These are phyloP conservation scores for Hetaerina titia DNA, from an alignment of 2,888 invertebrate genomes.

Conservation along the genomic window DNA sequence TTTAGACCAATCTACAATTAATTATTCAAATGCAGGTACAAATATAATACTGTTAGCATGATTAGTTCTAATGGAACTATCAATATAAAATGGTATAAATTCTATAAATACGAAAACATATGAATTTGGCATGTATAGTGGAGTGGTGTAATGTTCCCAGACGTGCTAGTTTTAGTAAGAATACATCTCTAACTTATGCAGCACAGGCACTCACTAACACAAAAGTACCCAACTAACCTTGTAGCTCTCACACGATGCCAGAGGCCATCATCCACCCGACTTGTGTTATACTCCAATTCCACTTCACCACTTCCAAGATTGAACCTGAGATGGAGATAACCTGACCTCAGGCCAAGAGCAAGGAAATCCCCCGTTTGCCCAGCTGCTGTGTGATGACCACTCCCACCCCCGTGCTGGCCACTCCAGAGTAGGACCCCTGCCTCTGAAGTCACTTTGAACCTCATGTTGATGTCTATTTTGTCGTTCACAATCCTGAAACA, in stretches of 20 bases:
- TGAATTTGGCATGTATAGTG: too few relatives aligned
- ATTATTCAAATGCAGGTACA: too few relatives aligned
- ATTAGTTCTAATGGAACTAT: too few relatives aligned
- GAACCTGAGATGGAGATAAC: conserved; percentile 87
- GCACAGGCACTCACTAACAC: too few relatives aligned
- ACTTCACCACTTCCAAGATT: conserved; percentile 94
- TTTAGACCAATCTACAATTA: too few relatives aligned
- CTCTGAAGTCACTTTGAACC: conserved; percentile 86
- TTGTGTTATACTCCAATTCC: conserved; percentile 89
- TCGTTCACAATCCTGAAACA: conserved; percentile 86
- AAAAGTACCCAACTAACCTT: conserved; percentile 79
- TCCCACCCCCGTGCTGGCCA: conserved; percentile 79
- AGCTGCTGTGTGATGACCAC: conserved; percentile 78
- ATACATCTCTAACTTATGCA: too few relatives aligned
- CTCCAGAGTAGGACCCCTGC: conserved; percentile 92
- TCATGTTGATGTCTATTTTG: conserved; percentile 92
- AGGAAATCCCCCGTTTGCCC: conserved; percentile 85
- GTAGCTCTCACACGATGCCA: conserved; percentile 89
- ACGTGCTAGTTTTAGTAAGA: too few relatives aligned
- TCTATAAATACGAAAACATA: too few relatives aligned
- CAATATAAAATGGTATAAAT: too few relatives aligned
- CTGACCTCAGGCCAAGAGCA: conserved; percentile 89
- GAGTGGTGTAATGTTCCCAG: too few relatives aligned
- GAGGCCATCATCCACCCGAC: conserved; percentile 92
- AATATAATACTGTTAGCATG: too few relatives aligned